phyloP scores from a whole-genome alignment of 2,797 vertebrate genomes.

The Poeciliopsis infans region DNA sequence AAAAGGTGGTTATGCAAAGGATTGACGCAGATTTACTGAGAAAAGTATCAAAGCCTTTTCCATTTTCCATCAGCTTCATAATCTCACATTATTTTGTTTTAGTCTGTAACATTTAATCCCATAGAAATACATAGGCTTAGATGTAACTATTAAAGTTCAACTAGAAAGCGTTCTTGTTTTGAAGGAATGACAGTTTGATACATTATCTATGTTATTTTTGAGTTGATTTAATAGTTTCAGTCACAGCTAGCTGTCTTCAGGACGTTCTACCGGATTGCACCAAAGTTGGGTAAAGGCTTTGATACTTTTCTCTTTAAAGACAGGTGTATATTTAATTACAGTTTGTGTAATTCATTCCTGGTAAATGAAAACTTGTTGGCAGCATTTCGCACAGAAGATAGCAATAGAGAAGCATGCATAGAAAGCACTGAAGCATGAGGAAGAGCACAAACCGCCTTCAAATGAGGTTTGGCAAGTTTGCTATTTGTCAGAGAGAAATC shows the following conservation, averaged over 20 bases:
- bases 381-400: conserved; percentile 7
- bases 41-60: background rate
- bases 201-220: background rate
- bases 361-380: conserved; percentile 31
- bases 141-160: background rate
- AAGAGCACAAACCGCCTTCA: background rate
- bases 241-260: conserved; percentile 14
- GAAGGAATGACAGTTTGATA: background rate
- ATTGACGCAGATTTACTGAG: background rate
- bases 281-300: conserved; percentile 16
- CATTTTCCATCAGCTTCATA: background rate
- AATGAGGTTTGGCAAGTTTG: background rate
- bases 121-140: background rate
- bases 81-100: background rate
- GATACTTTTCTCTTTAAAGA: no score
- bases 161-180: background rate
- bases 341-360: conserved; percentile 15
- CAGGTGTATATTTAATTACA: conserved; percentile 6
- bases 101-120: background rate
- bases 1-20: background rate
- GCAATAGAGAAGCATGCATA: background rate
- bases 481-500: background rate
- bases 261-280: conserved; percentile 20
- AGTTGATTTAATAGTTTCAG: background rate
- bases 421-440: background rate